A percentile compares a stretch with the other conserved stretches of the same genome.
phyloP scores from a whole-genome alignment of 2,113 vertebrate species.

The Steatornis caripensis region DNA sequence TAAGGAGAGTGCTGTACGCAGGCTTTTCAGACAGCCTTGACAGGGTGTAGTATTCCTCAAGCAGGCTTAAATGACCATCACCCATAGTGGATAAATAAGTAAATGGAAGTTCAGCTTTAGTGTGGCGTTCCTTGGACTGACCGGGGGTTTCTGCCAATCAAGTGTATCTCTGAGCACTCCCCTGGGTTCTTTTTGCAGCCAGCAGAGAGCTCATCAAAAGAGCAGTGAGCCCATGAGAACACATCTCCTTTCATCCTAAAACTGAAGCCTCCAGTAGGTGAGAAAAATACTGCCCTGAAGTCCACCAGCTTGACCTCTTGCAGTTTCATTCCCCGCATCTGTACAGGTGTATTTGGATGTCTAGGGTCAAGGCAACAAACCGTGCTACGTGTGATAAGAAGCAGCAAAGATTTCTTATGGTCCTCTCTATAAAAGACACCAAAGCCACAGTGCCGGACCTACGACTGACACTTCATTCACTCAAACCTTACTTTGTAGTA shows the following conservation, averaged over 20 bases:
- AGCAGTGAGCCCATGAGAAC: background rate
- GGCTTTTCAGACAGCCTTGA: background rate
- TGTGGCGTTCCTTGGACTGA: background rate
- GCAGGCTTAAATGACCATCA: background rate
- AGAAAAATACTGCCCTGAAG: background rate
- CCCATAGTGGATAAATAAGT: background rate
- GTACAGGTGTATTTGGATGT: background rate
- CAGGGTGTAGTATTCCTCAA: background rate
- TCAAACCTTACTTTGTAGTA: background rate
- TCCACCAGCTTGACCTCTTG: background rate
- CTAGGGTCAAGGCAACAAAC: background rate
- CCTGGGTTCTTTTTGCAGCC: background rate
- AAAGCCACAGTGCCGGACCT: background rate
- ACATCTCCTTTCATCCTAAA: background rate
- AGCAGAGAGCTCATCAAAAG: background rate
- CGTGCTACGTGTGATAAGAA: background rate
- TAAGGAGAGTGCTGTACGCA: background rate
- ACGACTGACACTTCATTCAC: background rate
- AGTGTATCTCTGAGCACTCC: background rate
- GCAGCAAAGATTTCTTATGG: background rate
- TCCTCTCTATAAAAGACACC: background rate
- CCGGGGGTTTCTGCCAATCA: background rate
- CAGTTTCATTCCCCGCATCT: background rate
- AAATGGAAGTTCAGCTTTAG: background rate
- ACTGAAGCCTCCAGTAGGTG: background rate